Percentiles rank a stretch among this genome's conserved stretches.
These are phyloP conservation scores for Theocolax elegans DNA, from an alignment of 1,140 invertebrate species.

Conservation along the genomic window DNA sequence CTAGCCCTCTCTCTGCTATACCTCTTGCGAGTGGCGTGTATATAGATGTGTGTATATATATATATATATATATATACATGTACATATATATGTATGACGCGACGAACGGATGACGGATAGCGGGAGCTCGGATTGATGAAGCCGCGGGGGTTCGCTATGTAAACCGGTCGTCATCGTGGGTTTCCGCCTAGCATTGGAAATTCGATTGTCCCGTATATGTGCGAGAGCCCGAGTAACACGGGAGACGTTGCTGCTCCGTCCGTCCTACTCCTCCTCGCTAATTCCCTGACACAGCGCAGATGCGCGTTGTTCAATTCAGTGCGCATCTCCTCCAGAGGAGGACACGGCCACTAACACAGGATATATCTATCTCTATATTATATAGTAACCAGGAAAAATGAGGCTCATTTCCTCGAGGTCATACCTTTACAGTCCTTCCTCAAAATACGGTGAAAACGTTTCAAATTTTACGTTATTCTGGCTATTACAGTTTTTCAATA, in stretches of 20 bases:
- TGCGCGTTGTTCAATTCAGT: slow-evolving; percentile 2
- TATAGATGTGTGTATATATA: slow-evolving; percentile 16
- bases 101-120: slow-evolving; percentile 27
- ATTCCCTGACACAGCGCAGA: slow-evolving; percentile 1
- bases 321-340: background rate
- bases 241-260: too few species aligned
- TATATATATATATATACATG: too few species aligned
- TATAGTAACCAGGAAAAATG: too few species aligned
- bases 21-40: background rate
- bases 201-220: slow-evolving; percentile 22
- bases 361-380: too few species aligned
- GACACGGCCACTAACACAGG: too few species aligned
- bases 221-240: too few species aligned
- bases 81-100: slow-evolving; percentile 31
- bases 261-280: background rate
- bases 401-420: too few species aligned
- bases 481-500: too few species aligned
- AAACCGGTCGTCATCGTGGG: slow-evolving; percentile 7
- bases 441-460: too few species aligned
- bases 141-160: background rate
- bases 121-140: slow-evolving; percentile 13
- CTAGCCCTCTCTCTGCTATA: too few species aligned
- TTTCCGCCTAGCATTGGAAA: slow-evolving; percentile 18
- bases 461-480: too few species aligned
- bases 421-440: too few species aligned